Conservation (phyloP, 2,888 invertebrate species). For the Gari tellinella region DNA sequence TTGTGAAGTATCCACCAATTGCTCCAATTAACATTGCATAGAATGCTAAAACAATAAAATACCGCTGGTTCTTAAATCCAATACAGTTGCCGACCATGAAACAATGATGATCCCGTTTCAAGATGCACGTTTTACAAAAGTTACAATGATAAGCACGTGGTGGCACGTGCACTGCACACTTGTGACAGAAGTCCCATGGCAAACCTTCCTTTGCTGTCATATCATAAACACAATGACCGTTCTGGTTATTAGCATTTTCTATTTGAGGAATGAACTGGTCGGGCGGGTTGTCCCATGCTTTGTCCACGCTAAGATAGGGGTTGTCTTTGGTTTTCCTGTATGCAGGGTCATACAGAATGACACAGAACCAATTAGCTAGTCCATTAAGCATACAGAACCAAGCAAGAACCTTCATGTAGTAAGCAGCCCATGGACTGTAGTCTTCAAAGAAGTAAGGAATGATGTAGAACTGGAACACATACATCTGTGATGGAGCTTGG, state of each 20-base stretch:
- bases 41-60: slow-evolving; percentile 72
- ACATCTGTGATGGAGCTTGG: slow-evolving; percentile 69
- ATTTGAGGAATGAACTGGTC: slow-evolving; percentile 53
- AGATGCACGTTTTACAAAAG: slow-evolving; percentile 75
- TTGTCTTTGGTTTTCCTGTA: slow-evolving; percentile 53
- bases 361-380: slow-evolving; percentile 72
- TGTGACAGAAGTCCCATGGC: slow-evolving; percentile 69
- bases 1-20: slow-evolving; percentile 60
- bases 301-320: slow-evolving; percentile 38
- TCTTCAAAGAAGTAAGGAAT: slow-evolving; percentile 66
- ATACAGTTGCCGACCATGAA: slow-evolving; percentile 76
- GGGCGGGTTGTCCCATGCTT: slow-evolving; percentile 45
- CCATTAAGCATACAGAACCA: slow-evolving; percentile 65
- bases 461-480: slow-evolving; percentile 63
- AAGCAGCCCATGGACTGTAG: slow-evolving; percentile 64
- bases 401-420: slow-evolving; percentile 68
- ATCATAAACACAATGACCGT: slow-evolving; percentile 51
- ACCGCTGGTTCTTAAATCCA: slow-evolving; percentile 77
- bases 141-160: slow-evolving; percentile 77
- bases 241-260: slow-evolving; percentile 30
- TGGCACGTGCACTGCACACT: slow-evolving; percentile 68
- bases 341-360: slow-evolving; percentile 64
- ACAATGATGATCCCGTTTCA: slow-evolving; percentile 81
- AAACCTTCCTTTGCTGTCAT: slow-evolving; percentile 59
- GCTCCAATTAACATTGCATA: slow-evolving; percentile 63